Evolutionary conservation across 30 jellyfish, hydroid and myxozoan genomes (phyloP).

Genomic region (Calvadosia cruxmelitensis): DNA sequence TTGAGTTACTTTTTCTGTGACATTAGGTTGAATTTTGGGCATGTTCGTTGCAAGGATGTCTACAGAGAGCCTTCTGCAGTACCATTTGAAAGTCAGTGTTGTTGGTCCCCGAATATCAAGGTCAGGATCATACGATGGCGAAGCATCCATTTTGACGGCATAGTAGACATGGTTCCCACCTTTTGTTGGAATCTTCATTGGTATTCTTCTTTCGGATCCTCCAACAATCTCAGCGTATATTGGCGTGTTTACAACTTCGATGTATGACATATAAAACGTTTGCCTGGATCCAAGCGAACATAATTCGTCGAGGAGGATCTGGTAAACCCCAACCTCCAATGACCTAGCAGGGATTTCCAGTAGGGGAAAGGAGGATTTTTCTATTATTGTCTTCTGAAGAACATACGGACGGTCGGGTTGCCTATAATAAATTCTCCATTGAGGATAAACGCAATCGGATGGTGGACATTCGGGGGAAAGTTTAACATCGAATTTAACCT

Average conservation of each 20-base stretch:
- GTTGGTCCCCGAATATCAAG: constrained; percentile 1
- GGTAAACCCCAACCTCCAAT: constrained; percentile 1
- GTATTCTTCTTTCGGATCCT: constrained; percentile 37
- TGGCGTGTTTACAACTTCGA: constrained; percentile 26
- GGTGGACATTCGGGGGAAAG: neutral
- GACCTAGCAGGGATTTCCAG: neutral
- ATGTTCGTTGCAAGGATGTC: neutral
- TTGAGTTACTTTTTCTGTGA: neutral
- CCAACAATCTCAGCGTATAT: constrained; percentile 39
- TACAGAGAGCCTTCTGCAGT: constrained; percentile 10
- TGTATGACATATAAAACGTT: constrained; percentile 21
- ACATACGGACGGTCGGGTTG: neutral
- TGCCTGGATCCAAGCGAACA: constrained; percentile 1
- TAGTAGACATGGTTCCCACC: constrained; percentile 5
- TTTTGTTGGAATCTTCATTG: constrained; percentile 6
- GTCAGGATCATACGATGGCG: constrained; percentile 62
- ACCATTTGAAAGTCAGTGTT: constrained; percentile 32
- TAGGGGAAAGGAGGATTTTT: neutral
- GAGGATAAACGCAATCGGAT: neutral
- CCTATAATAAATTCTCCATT: neutral
- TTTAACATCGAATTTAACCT: neutral
- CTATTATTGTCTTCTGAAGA: neutral
- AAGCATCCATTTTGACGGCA: constrained; percentile 28
- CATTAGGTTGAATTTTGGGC: neutral
- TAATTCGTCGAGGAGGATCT: neutral